Evolutionary conservation across 2,888 invertebrate species (phyloP).

Genomic region (Sceliomorpha sp.): DNA sequence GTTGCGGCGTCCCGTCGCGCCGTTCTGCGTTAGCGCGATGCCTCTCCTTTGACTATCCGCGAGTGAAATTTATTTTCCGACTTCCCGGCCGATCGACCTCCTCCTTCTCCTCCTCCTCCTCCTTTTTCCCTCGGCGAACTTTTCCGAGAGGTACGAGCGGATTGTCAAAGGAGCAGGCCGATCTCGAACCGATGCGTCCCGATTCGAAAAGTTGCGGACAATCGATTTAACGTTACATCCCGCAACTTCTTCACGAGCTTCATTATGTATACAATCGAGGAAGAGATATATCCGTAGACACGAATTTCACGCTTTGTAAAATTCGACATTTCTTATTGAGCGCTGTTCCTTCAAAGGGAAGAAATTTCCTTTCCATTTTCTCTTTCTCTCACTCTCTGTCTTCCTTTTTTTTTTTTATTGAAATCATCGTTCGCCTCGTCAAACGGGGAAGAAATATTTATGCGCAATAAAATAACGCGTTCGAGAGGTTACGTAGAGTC

Average conservation of each 20-base stretch:
- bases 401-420: too few species aligned
- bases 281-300: too few species aligned
- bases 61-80: conserved; percentile 31
- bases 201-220: conserved; percentile 16
- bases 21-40: conserved; percentile 43
- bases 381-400: too few species aligned
- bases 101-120: conserved; percentile 2
- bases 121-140: conserved; percentile 7
- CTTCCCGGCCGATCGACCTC: conserved; percentile 13
- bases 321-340: too few species aligned
- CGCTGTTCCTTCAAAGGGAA: too few species aligned
- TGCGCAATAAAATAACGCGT: too few species aligned
- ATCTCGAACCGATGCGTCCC: background rate
- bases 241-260: too few species aligned
- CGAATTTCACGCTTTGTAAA: too few species aligned
- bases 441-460: too few species aligned
- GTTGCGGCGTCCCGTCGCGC: conserved; percentile 33
- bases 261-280: background rate
- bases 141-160: background rate
- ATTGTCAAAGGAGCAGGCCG: conserved; percentile 10
- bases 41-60: conserved; percentile 47
- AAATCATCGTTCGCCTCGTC: too few species aligned
- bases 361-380: too few species aligned
- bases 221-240: conserved; percentile 5
- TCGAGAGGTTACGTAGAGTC: too few species aligned